phyloP scores from a whole-genome alignment of 2,888 invertebrate species.

The Eupithecia dodoneata region DNA sequence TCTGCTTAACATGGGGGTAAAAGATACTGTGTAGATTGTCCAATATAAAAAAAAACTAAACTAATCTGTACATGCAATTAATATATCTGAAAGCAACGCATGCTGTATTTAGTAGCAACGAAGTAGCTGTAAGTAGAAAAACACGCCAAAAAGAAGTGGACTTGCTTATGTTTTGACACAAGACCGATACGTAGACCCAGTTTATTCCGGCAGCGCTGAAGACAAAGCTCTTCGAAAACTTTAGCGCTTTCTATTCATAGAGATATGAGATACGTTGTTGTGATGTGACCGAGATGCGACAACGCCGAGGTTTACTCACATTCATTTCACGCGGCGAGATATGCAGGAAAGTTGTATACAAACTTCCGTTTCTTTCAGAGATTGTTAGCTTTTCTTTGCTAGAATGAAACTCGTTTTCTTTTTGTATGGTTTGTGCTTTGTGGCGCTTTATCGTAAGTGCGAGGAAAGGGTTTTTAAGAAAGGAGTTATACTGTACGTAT shows the following conservation, averaged over 20 bases:
- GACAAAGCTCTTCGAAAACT: slow-evolving; percentile 47
- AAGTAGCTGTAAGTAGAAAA: not conserved
- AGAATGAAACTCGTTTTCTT: slow-evolving; percentile 2
- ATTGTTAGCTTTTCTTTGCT: slow-evolving; percentile 18
- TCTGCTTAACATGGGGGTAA: too few species aligned
- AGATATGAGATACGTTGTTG: slow-evolving; percentile 46
- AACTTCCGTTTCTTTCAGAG: slow-evolving; percentile 24
- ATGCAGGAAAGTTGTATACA: slow-evolving; percentile 30
- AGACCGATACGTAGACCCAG: slow-evolving; percentile 24
- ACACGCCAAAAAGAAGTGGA: not conserved
- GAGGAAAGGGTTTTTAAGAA: too few species aligned
- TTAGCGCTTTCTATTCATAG: slow-evolving; percentile 38
- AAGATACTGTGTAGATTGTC: too few species aligned
- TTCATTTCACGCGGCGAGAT: slow-evolving; percentile 28
- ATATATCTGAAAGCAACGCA: not conserved
- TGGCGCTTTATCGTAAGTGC: not conserved
- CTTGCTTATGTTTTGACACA: not conserved
- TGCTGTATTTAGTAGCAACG: too few species aligned
- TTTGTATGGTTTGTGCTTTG: not conserved
- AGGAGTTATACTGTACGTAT: too few species aligned
- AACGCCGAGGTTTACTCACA: slow-evolving; percentile 23
- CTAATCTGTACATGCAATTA: too few species aligned
- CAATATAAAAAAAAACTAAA: too few species aligned
- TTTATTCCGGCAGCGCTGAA: slow-evolving; percentile 36
- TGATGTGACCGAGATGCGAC: slow-evolving; percentile 56